A percentile compares a stretch with the other conserved stretches of the same genome.
Conservation (phyloP, 2,888 invertebrate genomes). For the Drosophila glabriapex region DNA sequence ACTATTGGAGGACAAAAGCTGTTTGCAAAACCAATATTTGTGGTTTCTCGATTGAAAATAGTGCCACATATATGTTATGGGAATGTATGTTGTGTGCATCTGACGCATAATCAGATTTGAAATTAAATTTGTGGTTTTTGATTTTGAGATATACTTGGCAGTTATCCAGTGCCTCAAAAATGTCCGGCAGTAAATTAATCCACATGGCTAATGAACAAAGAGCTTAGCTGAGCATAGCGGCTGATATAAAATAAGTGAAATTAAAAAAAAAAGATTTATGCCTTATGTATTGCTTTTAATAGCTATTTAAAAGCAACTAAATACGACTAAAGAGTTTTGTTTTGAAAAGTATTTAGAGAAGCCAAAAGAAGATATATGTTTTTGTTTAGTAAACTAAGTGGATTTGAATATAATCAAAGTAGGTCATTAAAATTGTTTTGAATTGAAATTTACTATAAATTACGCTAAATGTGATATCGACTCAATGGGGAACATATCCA, state of each 20-base stretch:
- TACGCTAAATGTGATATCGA: no score
- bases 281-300: no score
- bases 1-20: slow-evolving; percentile 25
- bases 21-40: slow-evolving; percentile 64
- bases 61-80: slow-evolving; percentile 12
- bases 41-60: slow-evolving; percentile 73
- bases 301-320: no score
- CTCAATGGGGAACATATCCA: no score
- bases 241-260: background rate
- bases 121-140: slow-evolving; percentile 60
- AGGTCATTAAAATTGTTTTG: no score
- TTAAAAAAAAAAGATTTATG: background rate
- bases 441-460: no score
- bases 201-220: background rate
- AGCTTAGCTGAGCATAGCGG: background rate
- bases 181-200: background rate
- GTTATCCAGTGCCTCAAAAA: slow-evolving; percentile 41
- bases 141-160: slow-evolving; percentile 22
- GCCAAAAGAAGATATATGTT: no score
- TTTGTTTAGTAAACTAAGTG: no score
- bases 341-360: no score
- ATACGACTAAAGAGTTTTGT: no score
- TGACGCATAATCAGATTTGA: slow-evolving; percentile 77
- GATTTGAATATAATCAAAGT: no score
- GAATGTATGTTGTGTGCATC: slow-evolving; percentile 27